Evolutionary conservation across 2,797 vertebrate species (phyloP), one percentile per base, ranked within the genome.

Genomic region (Anabacerthia variegaticeps): DNA sequence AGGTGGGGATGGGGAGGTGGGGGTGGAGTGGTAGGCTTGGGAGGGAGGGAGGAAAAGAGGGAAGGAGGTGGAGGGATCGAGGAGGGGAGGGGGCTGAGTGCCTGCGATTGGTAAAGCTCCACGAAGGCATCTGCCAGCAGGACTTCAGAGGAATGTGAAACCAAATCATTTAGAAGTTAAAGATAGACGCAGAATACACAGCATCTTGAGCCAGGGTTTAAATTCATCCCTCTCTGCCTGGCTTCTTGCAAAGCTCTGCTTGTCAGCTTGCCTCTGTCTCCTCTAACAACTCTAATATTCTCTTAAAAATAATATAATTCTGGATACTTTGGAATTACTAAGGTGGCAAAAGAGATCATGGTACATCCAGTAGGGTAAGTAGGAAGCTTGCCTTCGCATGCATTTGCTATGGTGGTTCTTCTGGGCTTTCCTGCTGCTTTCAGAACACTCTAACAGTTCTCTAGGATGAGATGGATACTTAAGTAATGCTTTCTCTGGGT

Each of bases 111-210:
- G 99, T 98, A 97, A 94, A 98, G 96, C 93, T 97, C 87, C 72
- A 77, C 89, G 48, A 81, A 98, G 97, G 97, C 98, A 98, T 98
- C 98, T 98, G 98, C 98, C 97, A 97, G 98, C 97, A 98, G 98
- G 98, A 98, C 99, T 97, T 97, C 93, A 93, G 97, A 99, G 98
- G 99, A 99, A 99, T 99, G 99, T 98, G 97, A 98, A 98, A 98
- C 98, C 98, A 97, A 98, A 98, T 98, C 98, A 97, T 98, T 99
- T 98, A 98, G 97, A 98, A 98, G 99, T 99, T 99, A 99, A 99
- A 99, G 99, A 99, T 99, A 99, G 99, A 98, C 98, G 89, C 98
- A 96, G 98, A 97, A 92, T 95, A 98, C 97, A 96, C 95, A 96
- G 97, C 97, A 97, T 98, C 97, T 97, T 96, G 97, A 97, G 97